A percentile compares a stretch with the other conserved stretches of the same genome.
These are phyloP conservation scores for Sturnus vulgaris DNA, from an alignment of 2,113 vertebrate genomes.

Conservation along the genomic window DNA sequence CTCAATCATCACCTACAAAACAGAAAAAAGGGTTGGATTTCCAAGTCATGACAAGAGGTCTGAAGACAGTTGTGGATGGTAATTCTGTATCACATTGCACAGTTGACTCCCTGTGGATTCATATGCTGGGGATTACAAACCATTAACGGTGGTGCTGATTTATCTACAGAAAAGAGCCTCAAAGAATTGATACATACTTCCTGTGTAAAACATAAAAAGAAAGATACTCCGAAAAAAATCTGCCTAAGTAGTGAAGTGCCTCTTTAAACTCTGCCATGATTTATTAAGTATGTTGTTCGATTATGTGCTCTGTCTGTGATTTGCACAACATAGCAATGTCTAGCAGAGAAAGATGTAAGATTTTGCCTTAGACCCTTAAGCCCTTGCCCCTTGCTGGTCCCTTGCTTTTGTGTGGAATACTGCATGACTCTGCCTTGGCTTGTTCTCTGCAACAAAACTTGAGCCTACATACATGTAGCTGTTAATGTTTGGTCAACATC, in stretches of 20 bases:
- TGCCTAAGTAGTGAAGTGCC: not conserved
- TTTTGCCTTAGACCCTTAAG: not conserved
- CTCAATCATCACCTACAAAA: not conserved
- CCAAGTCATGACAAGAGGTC: not conserved
- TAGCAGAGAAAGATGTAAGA: not conserved
- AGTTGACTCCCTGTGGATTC: not conserved
- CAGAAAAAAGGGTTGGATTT: not conserved
- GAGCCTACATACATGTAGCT: not conserved
- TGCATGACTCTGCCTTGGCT: not conserved
- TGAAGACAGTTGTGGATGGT: not conserved
- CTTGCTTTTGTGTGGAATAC: not conserved
- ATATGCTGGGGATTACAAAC: not conserved
- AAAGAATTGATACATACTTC: not conserved
- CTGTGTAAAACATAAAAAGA: not conserved
- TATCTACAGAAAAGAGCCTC: not conserved
- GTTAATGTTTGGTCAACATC: not conserved
- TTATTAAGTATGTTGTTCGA: not conserved
- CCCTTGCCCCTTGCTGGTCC: not conserved
- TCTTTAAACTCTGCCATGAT: not conserved
- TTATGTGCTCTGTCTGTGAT: not conserved
- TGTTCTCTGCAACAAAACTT: not conserved
- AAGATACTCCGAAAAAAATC: not conserved
- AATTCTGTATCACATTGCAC: not conserved
- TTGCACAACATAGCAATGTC: not conserved
- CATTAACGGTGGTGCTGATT: not conserved